Conservation (phyloP, 2,797 vertebrate genomes). For the Sarcophilus harrisii region DNA sequence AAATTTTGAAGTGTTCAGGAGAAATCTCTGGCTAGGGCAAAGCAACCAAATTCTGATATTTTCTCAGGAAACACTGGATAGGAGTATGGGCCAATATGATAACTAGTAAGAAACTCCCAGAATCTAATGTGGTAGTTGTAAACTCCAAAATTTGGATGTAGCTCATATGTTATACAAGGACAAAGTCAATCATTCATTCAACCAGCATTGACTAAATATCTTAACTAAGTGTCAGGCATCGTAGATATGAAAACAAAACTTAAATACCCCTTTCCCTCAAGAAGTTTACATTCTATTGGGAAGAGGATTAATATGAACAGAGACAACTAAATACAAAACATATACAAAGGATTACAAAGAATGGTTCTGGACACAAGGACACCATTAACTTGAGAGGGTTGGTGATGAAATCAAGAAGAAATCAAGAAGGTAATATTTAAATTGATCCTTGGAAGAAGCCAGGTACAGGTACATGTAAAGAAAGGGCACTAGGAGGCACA, state of each 20-base stretch:
- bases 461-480: not conserved
- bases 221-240: too few species aligned
- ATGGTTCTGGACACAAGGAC: not conserved
- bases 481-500: too few species aligned
- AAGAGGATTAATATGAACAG: not conserved
- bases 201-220: too few species aligned
- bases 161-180: not conserved
- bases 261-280: not conserved
- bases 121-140: not conserved
- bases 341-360: not conserved
- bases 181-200: not conserved
- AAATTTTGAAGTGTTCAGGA: not conserved
- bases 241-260: not conserved
- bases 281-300: not conserved
- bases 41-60: not conserved
- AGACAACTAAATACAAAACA: not conserved
- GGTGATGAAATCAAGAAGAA: not conserved
- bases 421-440: not conserved
- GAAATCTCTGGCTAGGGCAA: not conserved
- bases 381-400: not conserved
- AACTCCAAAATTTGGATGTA: not conserved
- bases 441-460: not conserved
- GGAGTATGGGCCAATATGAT: not conserved
- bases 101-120: not conserved
- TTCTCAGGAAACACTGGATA: too few species aligned